Percentiles rank a stretch among this genome's conserved stretches.
phyloP scores from a whole-genome alignment of 2,113 vertebrate genomes.

The Gila orcuttii region DNA sequence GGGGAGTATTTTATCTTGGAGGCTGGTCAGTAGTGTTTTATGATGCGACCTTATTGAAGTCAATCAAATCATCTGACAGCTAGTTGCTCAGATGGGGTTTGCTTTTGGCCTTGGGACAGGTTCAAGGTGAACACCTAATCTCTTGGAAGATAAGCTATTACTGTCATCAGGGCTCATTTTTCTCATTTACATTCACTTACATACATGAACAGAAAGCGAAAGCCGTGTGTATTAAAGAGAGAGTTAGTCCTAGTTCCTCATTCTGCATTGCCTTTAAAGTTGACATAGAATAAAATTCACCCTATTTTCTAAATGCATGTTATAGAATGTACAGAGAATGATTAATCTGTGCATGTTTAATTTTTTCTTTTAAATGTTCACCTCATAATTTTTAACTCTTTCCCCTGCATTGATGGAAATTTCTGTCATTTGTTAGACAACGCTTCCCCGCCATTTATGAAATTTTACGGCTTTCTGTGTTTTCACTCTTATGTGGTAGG shows the following conservation, averaged over 20 bases:
- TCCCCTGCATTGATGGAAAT: too few relatives aligned
- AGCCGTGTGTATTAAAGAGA: neutral
- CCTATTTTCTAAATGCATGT: neutral
- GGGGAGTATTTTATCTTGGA: constrained; percentile 2
- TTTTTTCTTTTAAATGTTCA: neutral
- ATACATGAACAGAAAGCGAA: constrained; percentile 21
- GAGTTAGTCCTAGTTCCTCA: neutral
- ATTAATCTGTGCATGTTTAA: neutral
- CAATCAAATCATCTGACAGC: constrained; percentile 45
- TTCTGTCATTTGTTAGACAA: too few relatives aligned
- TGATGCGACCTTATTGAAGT: constrained; percentile 33
- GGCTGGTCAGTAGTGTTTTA: constrained; percentile 45
- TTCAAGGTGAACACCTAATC: constrained; percentile 52
- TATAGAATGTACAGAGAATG: neutral
- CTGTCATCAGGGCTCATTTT: constrained; percentile 25
- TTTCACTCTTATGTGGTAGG: too few relatives aligned
- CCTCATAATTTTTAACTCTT: neutral
- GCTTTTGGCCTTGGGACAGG: constrained; percentile 42
- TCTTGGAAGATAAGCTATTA: constrained; percentile 39
- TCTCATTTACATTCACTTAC: constrained; percentile 32
- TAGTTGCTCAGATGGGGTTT: constrained; percentile 36
- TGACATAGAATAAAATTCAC: neutral
- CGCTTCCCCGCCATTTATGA: too few relatives aligned
- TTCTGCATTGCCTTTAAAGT: constrained; percentile 1
- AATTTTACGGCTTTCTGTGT: too few relatives aligned